Conservation (phyloP, 1,140 invertebrate species). For the Drosophila littoralis region DNA sequence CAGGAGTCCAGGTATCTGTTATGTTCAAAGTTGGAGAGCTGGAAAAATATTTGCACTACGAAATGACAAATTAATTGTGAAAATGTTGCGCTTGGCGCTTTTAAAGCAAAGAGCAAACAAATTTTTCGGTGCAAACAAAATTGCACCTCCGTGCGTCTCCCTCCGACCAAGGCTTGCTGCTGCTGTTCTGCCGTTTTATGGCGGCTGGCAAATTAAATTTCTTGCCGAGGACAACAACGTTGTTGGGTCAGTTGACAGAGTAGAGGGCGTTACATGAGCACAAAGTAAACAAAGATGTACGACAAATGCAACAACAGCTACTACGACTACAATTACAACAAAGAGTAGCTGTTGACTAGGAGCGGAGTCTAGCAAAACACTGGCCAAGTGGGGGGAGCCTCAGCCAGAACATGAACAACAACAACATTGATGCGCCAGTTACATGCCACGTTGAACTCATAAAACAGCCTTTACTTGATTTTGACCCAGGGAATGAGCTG, state of each 20-base stretch:
- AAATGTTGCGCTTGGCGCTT: constrained; percentile 40
- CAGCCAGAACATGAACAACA: constrained; percentile 6
- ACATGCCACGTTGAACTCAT: constrained; percentile 61
- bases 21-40: constrained; percentile 13
- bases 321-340: constrained; percentile 14
- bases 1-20: not conserved
- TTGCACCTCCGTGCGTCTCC: constrained; percentile 31
- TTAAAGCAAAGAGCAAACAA: constrained; percentile 59
- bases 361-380: constrained; percentile 9
- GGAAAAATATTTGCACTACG: constrained; percentile 38
- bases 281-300: constrained; percentile 75
- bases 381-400: constrained; percentile 21
- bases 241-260: not conserved
- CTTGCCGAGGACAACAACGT: constrained; percentile 32
- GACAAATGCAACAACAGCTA: constrained; percentile 55
- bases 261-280: constrained; percentile 54
- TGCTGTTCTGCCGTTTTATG: constrained; percentile 27
- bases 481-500: constrained; percentile 12
- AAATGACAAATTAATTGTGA: constrained; percentile 71
- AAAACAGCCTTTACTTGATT: constrained; percentile 63
- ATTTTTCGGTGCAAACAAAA: constrained; percentile 57
- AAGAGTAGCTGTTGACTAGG: constrained; percentile 2
- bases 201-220: constrained; percentile 72
- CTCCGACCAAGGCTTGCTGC: constrained; percentile 24
- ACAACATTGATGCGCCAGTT: constrained; percentile 32